phyloP scores from a whole-genome alignment of 2,888 invertebrate species.

The Aquatica leii region DNA sequence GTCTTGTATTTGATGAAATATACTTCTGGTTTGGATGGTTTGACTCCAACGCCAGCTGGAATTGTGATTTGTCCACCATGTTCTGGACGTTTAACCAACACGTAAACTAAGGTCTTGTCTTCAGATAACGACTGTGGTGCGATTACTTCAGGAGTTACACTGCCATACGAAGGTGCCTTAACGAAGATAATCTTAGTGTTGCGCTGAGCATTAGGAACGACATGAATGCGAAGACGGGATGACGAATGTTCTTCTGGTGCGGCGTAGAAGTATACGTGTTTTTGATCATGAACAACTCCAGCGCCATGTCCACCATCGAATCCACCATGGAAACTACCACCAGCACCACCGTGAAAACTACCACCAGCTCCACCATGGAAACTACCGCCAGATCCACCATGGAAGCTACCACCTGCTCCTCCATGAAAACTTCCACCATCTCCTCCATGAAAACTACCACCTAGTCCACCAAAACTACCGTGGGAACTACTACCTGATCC shows the following conservation, averaged over 20 bases:
- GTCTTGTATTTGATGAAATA: constrained; percentile 85
- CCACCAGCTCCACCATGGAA: constrained; percentile 12
- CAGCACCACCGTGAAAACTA: background rate
- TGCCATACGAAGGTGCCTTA: constrained; percentile 47
- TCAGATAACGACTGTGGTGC: constrained; percentile 24
- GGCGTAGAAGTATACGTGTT: constrained; percentile 54
- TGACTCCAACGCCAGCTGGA: constrained; percentile 76
- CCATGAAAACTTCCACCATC: background rate
- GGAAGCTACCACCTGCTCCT: background rate
- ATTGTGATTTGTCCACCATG: constrained; percentile 79
- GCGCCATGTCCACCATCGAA: background rate
- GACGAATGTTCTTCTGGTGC: constrained; percentile 53
- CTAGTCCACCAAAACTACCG: background rate
- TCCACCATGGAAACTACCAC: background rate
- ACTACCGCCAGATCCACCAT: constrained; percentile 4
- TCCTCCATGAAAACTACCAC: background rate
- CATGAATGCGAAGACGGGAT: constrained; percentile 41
- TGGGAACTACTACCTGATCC: background rate
- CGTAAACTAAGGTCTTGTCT: constrained; percentile 38
- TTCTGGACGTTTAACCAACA: constrained; percentile 64
- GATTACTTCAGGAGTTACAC: constrained; percentile 42
- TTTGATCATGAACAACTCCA: constrained; percentile 42
- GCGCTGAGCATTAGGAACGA: constrained; percentile 53
- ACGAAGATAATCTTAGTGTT: constrained; percentile 62
- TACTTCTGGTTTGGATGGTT: constrained; percentile 84